These are phyloP conservation scores for Oryzias javanicus DNA, from an alignment of 2,113 vertebrate genomes.

Conservation along the genomic window DNA sequence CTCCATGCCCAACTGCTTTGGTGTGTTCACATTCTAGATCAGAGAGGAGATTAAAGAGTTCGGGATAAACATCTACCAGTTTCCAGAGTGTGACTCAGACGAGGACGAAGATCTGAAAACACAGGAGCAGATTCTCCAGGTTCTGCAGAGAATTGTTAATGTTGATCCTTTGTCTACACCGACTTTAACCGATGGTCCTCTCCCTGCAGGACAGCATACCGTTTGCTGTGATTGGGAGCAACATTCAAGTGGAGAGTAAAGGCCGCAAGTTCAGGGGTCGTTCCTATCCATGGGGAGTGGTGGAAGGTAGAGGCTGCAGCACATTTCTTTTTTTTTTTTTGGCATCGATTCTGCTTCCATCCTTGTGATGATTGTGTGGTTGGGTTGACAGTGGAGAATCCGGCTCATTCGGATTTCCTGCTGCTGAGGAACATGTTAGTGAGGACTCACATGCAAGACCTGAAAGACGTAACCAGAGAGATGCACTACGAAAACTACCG, in stretches of 20 bases:
- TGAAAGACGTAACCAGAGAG: slow-evolving; percentile 93
- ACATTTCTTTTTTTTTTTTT: neutral
- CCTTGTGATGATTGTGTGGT: neutral
- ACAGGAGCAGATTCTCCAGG: slow-evolving; percentile 72
- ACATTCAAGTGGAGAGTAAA: slow-evolving; percentile 69
- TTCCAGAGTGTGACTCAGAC: slow-evolving; percentile 73
- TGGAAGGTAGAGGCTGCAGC: slow-evolving; percentile 67
- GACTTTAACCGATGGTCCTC: neutral
- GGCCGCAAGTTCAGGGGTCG: slow-evolving; percentile 72
- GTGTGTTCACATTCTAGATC: slow-evolving; percentile 55
- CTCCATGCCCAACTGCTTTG: neutral
- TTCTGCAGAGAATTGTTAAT: slow-evolving; percentile 4
- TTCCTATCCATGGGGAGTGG: slow-evolving; percentile 76
- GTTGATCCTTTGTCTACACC: neutral
- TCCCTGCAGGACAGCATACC: slow-evolving; percentile 72
- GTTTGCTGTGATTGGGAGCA: slow-evolving; percentile 78
- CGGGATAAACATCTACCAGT: slow-evolving; percentile 77
- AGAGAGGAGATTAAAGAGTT: slow-evolving; percentile 67
- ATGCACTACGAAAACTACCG: slow-evolving; percentile 96
- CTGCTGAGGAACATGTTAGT: slow-evolving; percentile 96
- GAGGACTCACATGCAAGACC: slow-evolving; percentile 95
- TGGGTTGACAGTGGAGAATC: slow-evolving; percentile 71
- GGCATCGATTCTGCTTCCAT: neutral
- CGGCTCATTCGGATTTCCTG: slow-evolving; percentile 88
- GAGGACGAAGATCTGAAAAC: slow-evolving; percentile 68